Conservation (phyloP, 53 echinoderm and acorn worm genomes). For the Mesocentrotus franciscanus region DNA sequence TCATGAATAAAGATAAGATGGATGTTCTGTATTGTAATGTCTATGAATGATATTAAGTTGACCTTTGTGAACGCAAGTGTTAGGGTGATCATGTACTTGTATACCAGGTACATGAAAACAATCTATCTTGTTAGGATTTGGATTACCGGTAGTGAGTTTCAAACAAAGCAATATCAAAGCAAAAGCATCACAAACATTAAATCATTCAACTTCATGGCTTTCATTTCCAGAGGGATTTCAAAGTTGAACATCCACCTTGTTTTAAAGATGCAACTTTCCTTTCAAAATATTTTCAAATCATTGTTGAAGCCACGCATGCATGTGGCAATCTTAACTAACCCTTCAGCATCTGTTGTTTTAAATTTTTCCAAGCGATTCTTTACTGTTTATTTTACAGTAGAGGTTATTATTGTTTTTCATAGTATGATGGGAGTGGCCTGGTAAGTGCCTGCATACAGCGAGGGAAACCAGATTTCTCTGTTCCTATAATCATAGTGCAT, state of each 20-base stretch:
- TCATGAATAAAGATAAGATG: neutral
- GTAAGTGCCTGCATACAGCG: neutral
- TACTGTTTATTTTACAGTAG: neutral
- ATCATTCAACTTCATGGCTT: neutral
- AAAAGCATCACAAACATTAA: neutral
- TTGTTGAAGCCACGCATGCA: neutral
- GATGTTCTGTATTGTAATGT: neutral
- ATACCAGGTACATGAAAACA: too few species aligned
- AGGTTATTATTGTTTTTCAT: neutral
- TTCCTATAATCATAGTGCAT: neutral
- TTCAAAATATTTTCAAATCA: neutral
- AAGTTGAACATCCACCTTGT: neutral
- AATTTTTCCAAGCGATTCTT: neutral
- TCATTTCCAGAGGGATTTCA: neutral
- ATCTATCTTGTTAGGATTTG: neutral
- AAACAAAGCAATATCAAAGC: neutral
- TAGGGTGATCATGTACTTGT: neutral
- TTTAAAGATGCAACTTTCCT: neutral
- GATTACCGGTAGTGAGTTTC: neutral
- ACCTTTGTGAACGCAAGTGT: neutral
- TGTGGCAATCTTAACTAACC: conserved; percentile 5
- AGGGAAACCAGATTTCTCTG: neutral
- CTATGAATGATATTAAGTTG: neutral
- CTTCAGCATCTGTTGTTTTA: neutral
- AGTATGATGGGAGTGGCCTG: neutral